Evolutionary conservation across 35 echinoderm and acorn worm genomes (phyloP), one percentile per base, ranked within the genome.

Genomic region (Stichopus chloronotus): DNA sequence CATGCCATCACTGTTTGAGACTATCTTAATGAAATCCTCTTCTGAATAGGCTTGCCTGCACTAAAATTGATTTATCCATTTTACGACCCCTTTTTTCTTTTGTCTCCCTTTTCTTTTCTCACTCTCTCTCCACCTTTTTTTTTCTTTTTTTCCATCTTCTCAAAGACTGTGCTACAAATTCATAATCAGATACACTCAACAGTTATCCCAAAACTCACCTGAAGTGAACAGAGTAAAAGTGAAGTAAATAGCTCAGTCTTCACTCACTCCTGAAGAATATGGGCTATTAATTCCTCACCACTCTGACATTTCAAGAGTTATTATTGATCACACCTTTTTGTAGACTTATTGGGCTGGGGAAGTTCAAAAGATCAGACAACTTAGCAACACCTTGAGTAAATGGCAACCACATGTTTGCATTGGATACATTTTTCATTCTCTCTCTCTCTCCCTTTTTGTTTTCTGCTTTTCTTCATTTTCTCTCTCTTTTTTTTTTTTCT

Each of bases 301-400:
- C 82, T 85, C 82, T 85, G 82, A 85, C 82, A 85, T 85, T 85
- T 85, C 82, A 57, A 85, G 82, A 23, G 55, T 59, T 25, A 85
- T 57, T 85, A 85, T 85, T 85, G 82, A 85, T 85, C 20, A 85
- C 55, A 23, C 23, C 53, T 58, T 60, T 56, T 53, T 58, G 55
- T 58, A 58, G 82, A n/a, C 82, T 85, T 85, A 85, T 59, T 58
- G 55, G 82, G 22, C 53, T 58, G 55, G 82, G 56, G 52, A 58
- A 85, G 82, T 58, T 85, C 56, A 58, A 58, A 85, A 85, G 82
- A 85, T 85, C 82, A 85, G 20, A 8, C 82, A 85, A 58, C 54
- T 58, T 85, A 59, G 82, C 52, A 58, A 85, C 54, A 85, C 54
- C 53, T 58, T 84, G 57, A 85, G 82, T 58, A 85, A 85, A 85